Evolutionary conservation across 2,888 invertebrate genomes (phyloP).

Genomic region (Thymelicus lineola): DNA sequence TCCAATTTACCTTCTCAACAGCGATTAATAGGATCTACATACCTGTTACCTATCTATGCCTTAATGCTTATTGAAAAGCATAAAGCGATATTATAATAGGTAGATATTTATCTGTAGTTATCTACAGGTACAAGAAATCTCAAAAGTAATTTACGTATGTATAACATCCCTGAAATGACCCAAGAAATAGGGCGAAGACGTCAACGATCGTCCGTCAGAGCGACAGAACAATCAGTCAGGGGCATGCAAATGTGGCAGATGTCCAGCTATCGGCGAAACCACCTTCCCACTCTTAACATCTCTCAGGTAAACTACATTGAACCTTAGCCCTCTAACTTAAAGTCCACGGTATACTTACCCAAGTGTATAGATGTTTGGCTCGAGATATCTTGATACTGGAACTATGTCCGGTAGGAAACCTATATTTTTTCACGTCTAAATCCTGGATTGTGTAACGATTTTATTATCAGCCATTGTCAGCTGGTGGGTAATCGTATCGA

Average conservation of each 20-base stretch:
- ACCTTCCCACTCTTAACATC: conserved; percentile 2
- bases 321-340: conserved; percentile 4
- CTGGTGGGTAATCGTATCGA: conserved; percentile 25
- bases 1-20: too few species aligned
- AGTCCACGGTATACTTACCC: too few species aligned
- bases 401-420: conserved; percentile 37
- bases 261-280: conserved; percentile 43
- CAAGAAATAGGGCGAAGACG: conserved; percentile 31
- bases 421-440: conserved; percentile 31
- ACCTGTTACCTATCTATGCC: too few species aligned
- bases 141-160: too few species aligned
- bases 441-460: conserved; percentile 35
- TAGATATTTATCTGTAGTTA: too few species aligned
- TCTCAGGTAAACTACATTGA: not conserved
- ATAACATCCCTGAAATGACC: not conserved
- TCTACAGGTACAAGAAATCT: too few species aligned
- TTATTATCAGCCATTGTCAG: conserved; percentile 35
- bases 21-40: too few species aligned
- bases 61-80: too few species aligned
- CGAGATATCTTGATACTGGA: conserved; percentile 30
- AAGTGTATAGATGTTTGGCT: not conserved
- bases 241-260: conserved; percentile 71
- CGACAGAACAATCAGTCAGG: conserved; percentile 72
- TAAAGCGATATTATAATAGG: too few species aligned
- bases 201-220: conserved; percentile 41